These are phyloP conservation scores for Pseudotriccus pelzelni DNA, from an alignment of 2,797 vertebrate genomes.

Conservation along the genomic window DNA sequence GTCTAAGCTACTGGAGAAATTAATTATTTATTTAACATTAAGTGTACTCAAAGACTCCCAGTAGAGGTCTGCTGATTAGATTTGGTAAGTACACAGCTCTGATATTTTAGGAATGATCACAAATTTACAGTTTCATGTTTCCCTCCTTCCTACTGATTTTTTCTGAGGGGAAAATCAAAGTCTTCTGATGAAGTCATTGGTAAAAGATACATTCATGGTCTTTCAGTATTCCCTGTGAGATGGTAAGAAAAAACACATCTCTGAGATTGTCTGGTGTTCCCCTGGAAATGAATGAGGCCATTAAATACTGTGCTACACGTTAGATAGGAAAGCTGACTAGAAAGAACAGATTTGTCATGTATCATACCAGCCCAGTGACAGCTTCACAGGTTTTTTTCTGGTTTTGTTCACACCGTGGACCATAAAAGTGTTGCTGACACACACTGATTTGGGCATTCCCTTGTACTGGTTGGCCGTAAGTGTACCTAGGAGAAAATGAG, in stretches of 20 bases:
- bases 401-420: neutral
- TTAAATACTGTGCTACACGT: neutral
- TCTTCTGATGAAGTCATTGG: neutral
- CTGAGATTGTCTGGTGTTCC: neutral
- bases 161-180: neutral
- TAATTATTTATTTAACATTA: neutral
- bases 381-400: conserved; percentile 5
- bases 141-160: neutral
- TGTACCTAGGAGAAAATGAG: conserved; percentile 46
- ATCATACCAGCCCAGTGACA: conserved; percentile 43
- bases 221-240: neutral
- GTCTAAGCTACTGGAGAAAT: neutral
- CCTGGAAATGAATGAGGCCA: neutral
- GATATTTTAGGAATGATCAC: neutral
- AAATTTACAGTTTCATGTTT: neutral
- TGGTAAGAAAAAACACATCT: neutral
- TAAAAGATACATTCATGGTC: neutral
- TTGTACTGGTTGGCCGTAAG: conserved; percentile 56
- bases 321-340: neutral
- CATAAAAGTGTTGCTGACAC: neutral
- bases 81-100: neutral
- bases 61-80: neutral
- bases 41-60: neutral
- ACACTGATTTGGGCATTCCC: conserved; percentile 31
- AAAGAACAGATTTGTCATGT: neutral